Percentiles rank a stretch among this genome's conserved stretches.
These are phyloP conservation scores for Mylabris sibirica DNA, from an alignment of 2,888 invertebrate species.

Conservation along the genomic window DNA sequence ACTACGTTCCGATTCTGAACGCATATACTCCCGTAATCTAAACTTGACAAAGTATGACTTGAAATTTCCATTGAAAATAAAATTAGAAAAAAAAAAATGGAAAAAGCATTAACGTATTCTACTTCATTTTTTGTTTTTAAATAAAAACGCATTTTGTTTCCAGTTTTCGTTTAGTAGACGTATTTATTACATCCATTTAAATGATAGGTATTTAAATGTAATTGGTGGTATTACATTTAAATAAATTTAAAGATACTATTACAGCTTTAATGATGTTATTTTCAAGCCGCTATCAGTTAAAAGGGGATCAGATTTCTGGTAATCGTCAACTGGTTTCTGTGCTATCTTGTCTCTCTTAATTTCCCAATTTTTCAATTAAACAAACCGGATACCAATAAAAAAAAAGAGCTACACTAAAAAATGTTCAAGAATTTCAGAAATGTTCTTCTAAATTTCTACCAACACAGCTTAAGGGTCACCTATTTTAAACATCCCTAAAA, in stretches of 20 bases:
- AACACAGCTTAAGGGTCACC: no score
- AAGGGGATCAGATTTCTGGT: background rate
- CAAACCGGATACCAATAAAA: background rate
- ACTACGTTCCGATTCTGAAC: slow-evolving; percentile 82
- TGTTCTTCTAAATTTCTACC: no score
- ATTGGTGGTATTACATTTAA: background rate
- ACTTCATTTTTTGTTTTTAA: background rate
- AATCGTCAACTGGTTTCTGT: background rate
- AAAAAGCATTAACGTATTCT: background rate
- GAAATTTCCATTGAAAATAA: background rate
- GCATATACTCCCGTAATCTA: slow-evolving; percentile 74
- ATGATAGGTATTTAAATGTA: no score
- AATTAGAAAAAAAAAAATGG: background rate
- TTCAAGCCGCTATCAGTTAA: background rate
- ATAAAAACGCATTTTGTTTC: background rate
- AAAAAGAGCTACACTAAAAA: background rate
- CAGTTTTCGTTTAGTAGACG: background rate
- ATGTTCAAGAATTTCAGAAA: no score
- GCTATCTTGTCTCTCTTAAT: background rate
- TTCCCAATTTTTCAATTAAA: background rate
- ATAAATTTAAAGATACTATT: background rate
- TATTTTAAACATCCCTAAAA: no score
- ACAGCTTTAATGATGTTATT: background rate
- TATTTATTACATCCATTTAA: background rate
- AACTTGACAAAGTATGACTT: slow-evolving; percentile 36